Evolutionary conservation across 2,113 vertebrate genomes (phyloP).

Genomic region (Petaurus breviceps): DNA sequence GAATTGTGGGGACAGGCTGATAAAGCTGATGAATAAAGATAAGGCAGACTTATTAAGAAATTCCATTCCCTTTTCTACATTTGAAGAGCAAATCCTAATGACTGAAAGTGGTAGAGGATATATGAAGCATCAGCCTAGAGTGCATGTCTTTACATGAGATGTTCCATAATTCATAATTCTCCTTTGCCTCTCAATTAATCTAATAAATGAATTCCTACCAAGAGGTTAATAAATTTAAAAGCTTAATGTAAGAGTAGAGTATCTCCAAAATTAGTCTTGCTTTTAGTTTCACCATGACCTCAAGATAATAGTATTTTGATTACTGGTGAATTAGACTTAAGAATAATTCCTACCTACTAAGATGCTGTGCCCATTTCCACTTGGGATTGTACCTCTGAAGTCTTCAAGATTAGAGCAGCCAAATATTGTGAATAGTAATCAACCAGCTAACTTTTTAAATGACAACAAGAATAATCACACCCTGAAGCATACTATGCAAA

Average conservation of each 20-base stretch:
- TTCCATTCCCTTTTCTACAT: neutral
- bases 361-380: neutral
- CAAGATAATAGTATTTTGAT: neutral
- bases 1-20: neutral
- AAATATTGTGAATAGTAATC: constrained; percentile 1
- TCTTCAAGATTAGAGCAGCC: constrained; percentile 16
- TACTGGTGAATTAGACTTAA: neutral
- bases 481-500: neutral
- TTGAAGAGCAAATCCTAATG: neutral
- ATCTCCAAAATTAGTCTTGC: neutral
- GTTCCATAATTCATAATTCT: neutral
- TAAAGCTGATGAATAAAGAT: neutral
- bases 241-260: neutral
- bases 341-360: neutral
- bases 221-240: neutral
- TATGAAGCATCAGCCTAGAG: neutral
- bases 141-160: neutral
- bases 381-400: neutral
- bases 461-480: constrained; percentile 1
- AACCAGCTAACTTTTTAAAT: constrained; percentile 44
- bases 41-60: neutral
- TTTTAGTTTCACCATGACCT: neutral
- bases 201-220: neutral
- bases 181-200: neutral
- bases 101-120: neutral